These are phyloP conservation scores for Oryzaephilus surinamensis DNA, from an alignment of 1,140 invertebrate species.

Conservation along the genomic window DNA sequence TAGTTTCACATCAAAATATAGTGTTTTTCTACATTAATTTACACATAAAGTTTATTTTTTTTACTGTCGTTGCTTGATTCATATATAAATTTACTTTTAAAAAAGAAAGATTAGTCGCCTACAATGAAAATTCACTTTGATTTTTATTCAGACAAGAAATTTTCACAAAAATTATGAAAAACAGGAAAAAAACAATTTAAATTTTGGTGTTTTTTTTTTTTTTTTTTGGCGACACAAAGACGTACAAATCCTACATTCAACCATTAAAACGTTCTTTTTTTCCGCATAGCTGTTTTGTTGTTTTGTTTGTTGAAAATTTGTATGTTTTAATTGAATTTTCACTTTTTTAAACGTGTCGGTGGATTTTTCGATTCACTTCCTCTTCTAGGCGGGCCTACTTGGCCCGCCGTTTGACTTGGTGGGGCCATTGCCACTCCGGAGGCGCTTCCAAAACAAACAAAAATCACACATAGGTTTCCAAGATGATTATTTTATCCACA, in stretches of 20 bases:
- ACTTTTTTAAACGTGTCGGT: conserved; percentile 31
- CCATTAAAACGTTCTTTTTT: no score
- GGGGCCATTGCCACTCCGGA: conserved; percentile 35
- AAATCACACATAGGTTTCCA: conserved; percentile 32
- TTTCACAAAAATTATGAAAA: background rate
- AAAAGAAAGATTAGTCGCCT: no score
- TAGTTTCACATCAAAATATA: no score
- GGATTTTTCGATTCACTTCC: conserved; percentile 34
- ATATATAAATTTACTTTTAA: no score
- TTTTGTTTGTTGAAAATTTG: conserved; percentile 1
- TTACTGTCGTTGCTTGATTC: no score
- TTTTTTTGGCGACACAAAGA: no score
- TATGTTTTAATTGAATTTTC: conserved; percentile 11
- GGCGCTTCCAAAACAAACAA: conserved; percentile 37
- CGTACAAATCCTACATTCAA: no score
- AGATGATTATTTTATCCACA: conserved; percentile 6
- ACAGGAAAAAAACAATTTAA: background rate
- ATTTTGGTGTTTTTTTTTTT: no score
- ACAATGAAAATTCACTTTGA: no score
- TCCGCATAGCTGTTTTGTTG: conserved; percentile 5
- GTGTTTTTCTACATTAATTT: no score
- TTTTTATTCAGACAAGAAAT: no score
- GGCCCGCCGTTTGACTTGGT: conserved; percentile 25
- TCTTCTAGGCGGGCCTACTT: conserved; percentile 28
- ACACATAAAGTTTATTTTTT: no score